Percentiles rank a stretch among this genome's conserved stretches.
phyloP scores from a whole-genome alignment of 1,140 invertebrate species.

The Cyphomyrmex costatus region DNA sequence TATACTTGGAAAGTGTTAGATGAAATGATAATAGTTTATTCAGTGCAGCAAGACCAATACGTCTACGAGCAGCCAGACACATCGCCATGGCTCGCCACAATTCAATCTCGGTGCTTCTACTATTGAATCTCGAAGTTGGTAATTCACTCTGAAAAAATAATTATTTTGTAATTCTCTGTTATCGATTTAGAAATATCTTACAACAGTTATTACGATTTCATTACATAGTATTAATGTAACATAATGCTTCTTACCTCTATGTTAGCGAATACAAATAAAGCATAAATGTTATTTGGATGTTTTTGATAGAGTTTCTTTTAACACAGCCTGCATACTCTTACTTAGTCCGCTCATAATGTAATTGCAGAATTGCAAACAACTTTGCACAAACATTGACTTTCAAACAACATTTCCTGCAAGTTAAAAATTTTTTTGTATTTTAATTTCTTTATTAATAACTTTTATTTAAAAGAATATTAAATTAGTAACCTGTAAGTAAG shows the following conservation, averaged over 20 bases:
- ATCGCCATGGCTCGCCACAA: slow-evolving; percentile 80
- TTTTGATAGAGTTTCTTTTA: slow-evolving; percentile 74
- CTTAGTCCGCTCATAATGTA: slow-evolving; percentile 77
- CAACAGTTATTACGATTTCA: slow-evolving; percentile 71
- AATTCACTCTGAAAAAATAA: slow-evolving; percentile 79
- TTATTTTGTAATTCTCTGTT: slow-evolving; percentile 47
- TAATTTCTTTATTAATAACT: background rate
- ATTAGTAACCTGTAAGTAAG: slow-evolving; percentile 76
- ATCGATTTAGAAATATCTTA: background rate
- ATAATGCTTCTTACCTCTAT: slow-evolving; percentile 80
- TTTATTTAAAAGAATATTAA: slow-evolving; percentile 13
- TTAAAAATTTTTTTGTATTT: slow-evolving; percentile 21
- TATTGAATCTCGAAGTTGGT: slow-evolving; percentile 82
- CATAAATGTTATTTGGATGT: slow-evolving; percentile 88
- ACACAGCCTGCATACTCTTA: slow-evolving; percentile 47
- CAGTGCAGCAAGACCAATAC: slow-evolving; percentile 78
- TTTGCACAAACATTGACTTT: too few relatives aligned
- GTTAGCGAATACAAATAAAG: slow-evolving; percentile 84
- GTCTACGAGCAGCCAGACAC: slow-evolving; percentile 81
- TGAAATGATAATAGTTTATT: slow-evolving; percentile 84
- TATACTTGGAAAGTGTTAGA: slow-evolving; percentile 79
- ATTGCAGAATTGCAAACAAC: slow-evolving; percentile 85
- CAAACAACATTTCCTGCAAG: slow-evolving; percentile 82
- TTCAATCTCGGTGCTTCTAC: slow-evolving; percentile 65
- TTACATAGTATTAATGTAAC: slow-evolving; percentile 21